These are phyloP conservation scores for Pseudolycoriella hygida DNA, from an alignment of 2,888 invertebrate species.

Conservation along the genomic window DNA sequence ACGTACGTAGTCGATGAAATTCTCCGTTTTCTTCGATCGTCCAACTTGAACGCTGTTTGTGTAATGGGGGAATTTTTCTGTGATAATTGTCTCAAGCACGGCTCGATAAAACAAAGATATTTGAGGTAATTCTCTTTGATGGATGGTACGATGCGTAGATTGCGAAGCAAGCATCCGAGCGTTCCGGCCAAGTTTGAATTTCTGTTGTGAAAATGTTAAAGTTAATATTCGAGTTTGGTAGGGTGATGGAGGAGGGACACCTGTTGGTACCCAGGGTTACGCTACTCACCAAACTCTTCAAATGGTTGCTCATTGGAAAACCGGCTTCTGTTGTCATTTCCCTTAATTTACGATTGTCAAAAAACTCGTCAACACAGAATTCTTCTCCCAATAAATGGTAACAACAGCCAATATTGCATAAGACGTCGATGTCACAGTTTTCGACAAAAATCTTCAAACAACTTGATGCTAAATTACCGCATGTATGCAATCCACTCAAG, in stretches of 20 bases:
- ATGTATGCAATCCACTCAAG: slow-evolving; percentile 69
- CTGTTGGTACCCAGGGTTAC: too few species aligned
- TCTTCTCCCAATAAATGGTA: slow-evolving; percentile 62
- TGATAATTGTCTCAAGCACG: slow-evolving; percentile 46
- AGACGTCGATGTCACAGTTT: slow-evolving; percentile 33
- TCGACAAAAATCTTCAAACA: slow-evolving; percentile 48
- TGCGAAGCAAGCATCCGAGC: slow-evolving; percentile 77
- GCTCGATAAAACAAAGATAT: slow-evolving; percentile 59
- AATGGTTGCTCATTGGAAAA: slow-evolving; percentile 49
- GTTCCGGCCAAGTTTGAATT: slow-evolving; percentile 41
- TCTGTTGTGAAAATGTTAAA: neutral
- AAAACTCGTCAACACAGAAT: slow-evolving; percentile 15
- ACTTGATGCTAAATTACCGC: slow-evolving; percentile 64
- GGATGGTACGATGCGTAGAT: slow-evolving; percentile 50
- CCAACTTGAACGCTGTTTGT: slow-evolving; percentile 38
- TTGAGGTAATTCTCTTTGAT: slow-evolving; percentile 37
- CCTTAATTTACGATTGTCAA: neutral
- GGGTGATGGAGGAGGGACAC: too few species aligned
- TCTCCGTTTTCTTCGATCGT: slow-evolving; percentile 38
- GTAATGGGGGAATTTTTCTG: slow-evolving; percentile 25
- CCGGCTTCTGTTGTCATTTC: slow-evolving; percentile 23
- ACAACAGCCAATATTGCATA: slow-evolving; percentile 80
- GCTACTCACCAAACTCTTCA: slow-evolving; percentile 17
- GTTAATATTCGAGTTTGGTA: too few species aligned
- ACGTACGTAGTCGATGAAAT: slow-evolving; percentile 51